Evolutionary conservation across 2,797 vertebrate species (phyloP), one percentile per base, ranked within the genome.

Genomic region (Schizopygopsis malacanthus): DNA sequence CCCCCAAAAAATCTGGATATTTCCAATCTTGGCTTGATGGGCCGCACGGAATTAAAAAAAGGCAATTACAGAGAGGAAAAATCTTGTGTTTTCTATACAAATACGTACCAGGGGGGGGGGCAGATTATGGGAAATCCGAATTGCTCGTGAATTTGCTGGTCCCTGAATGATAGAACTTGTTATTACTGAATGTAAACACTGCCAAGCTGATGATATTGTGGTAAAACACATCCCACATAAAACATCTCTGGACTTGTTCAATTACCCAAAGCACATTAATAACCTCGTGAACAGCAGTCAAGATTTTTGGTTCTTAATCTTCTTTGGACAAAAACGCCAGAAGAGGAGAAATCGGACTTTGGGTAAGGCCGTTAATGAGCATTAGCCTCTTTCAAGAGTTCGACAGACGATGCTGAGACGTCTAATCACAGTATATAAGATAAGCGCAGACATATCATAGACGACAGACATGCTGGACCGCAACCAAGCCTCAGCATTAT

Each of bases 101-200:
- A 93, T 91, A 90, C 88, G 90, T 88, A 90, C 85, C 85, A 33
- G 28, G 90, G 90, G n/a, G 92, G 88, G 87, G 88, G 87, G 85
- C 82, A 87, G 94, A 95, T 95, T 95, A 95, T 88, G 91, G 92
- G 92, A 95, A 96, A 95, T 94, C 94, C 89, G 91, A 93, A 95
- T 91, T 93, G 94, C 93, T 93, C 88, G 89, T 91, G 92, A 94
- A 94, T 92, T 93, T 72, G 89, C 91, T 90, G 89, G 93, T 94
- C 94, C 94, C 94, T 92, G 92, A 95, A 95, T 94, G 94, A 95
- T 92, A 91, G 91, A 92, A 95, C 94, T 95, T 95, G 94, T 95
- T 95, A 95, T 95, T 95, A 95, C 94, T 93, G 93, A 94, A 92
- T 95, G 95, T 95, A 96, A 95, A 95, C 95, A 96, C 91, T 94